Conservation (phyloP, 2,797 vertebrate species). For the Periparus ater region DNA sequence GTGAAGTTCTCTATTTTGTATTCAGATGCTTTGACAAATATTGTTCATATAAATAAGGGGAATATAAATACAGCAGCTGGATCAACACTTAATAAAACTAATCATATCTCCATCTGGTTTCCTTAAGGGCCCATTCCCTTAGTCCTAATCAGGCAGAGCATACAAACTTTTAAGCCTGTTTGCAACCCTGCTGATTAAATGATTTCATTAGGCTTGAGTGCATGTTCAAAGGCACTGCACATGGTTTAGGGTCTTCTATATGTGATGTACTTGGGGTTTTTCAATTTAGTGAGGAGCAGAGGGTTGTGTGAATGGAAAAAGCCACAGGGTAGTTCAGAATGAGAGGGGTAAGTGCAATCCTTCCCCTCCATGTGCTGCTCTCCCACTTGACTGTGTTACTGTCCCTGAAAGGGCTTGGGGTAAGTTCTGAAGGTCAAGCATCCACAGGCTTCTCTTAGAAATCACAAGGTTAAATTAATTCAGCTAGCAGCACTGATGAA, state of each 20-base stretch:
- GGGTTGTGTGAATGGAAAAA: not conserved
- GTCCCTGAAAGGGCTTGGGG: not conserved
- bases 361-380: not conserved
- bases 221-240: not conserved
- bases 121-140: slow-evolving; percentile 48
- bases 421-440: not conserved
- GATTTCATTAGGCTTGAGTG: slow-evolving; percentile 48
- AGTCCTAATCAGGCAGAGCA: slow-evolving; percentile 55
- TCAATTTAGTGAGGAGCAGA: not conserved
- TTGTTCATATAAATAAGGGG: slow-evolving; percentile 50
- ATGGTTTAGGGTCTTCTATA: not conserved
- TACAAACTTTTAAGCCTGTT: slow-evolving; percentile 53
- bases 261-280: not conserved
- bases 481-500: slow-evolving; percentile 14
- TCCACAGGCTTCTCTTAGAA: slow-evolving; percentile 16
- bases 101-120: slow-evolving; percentile 56
- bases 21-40: slow-evolving; percentile 58
- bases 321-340: not conserved
- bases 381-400: not conserved
- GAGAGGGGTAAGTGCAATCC: not conserved
- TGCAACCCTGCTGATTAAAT: slow-evolving; percentile 48
- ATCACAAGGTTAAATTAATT: slow-evolving; percentile 12
- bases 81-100: slow-evolving; percentile 67
- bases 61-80: slow-evolving; percentile 58
- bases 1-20: slow-evolving; percentile 22